Base-by-base conservation (phyloP, 2,113 vertebrate species). In the Clarias gariepinus region DNA sequence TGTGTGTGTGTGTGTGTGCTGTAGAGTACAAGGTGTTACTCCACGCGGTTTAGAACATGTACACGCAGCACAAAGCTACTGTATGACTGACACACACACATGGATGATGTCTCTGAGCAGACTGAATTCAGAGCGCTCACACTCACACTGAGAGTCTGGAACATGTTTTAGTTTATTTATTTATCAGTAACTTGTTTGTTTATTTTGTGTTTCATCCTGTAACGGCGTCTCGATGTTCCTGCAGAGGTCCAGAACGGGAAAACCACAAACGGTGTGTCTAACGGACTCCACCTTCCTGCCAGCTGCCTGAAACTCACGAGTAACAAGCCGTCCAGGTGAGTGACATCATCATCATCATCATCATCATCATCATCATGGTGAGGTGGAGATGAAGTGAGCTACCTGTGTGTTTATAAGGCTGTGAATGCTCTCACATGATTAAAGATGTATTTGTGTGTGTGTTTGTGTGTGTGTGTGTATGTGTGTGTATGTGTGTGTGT, bases 171-270 rank as follows among this genome's bases (percentile, higher is more conserved):
- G 11, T 47, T 21, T 0, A 68, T 68, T 30, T 6, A 64, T n/a
- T n/a, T 0, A 18, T n/a, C 2, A 12, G 15, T 18, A 30, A 71
- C 3, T 21, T 23, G 69, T 69, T 73, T 41, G 25, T 25, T 58
- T 25, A 25, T n/a, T 53, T n/a, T 47, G 3, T 8, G 13, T 77
- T 77, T 74, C 19, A 25, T 28, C 23, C 55, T 25, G 53, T 55
- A 55, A 77, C 5, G 0, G 3, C 25, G 57, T 36, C 19, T 19
- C 1, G 6, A 36, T 66, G 12, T 52, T 76, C 7, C 33, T 90
- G 78, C 92, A 97, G 98, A 99, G 90, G 93, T 98, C 87, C 97
- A 97, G 93, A 98, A 98, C 60, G 97, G 97, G 64, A 99, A 98
- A 92, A 98, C 97, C 0, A 96, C 97, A 71, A 98, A 98, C 0